phyloP scores from a whole-genome alignment of 1,140 invertebrate species.

The Zaprionus camerounensis region DNA sequence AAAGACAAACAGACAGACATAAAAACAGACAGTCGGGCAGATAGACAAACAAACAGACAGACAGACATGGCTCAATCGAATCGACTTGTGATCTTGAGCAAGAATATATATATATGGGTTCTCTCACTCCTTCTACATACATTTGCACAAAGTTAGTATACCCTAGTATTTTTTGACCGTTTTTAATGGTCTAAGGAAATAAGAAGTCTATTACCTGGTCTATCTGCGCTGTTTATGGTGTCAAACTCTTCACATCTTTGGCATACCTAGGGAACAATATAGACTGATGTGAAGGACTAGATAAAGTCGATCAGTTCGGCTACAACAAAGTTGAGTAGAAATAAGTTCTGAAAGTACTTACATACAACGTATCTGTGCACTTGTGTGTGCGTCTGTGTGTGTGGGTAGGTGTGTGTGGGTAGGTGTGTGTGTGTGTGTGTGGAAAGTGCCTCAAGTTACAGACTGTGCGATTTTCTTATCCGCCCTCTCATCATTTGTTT shows the following conservation, averaged over 20 bases:
- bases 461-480: slow-evolving; percentile 49
- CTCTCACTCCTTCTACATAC: too few relatives aligned
- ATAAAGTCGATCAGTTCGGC: background rate
- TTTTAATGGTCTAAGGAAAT: too few relatives aligned
- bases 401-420: too few relatives aligned
- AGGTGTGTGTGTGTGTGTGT: background rate
- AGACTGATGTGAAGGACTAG: background rate
- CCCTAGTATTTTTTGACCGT: background rate
- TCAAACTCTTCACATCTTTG: background rate
- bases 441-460: slow-evolving; percentile 43
- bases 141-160: background rate
- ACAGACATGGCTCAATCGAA: background rate
- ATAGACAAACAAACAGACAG: background rate
- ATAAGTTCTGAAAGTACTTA: background rate
- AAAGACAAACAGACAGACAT: too few relatives aligned
- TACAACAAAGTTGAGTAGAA: slow-evolving; percentile 3
- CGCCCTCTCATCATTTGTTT: slow-evolving; percentile 25
- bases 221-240: too few relatives aligned
- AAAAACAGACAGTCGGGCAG: too few relatives aligned
- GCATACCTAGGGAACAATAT: background rate
- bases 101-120: background rate
- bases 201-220: background rate
- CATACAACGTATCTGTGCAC: background rate
- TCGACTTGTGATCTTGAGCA: background rate
- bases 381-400: too few relatives aligned